Evolutionary conservation across 53 echinoderm and acorn worm species (phyloP), one percentile per base, ranked within the genome.

Genomic region (Temnopleurus reevesii): DNA sequence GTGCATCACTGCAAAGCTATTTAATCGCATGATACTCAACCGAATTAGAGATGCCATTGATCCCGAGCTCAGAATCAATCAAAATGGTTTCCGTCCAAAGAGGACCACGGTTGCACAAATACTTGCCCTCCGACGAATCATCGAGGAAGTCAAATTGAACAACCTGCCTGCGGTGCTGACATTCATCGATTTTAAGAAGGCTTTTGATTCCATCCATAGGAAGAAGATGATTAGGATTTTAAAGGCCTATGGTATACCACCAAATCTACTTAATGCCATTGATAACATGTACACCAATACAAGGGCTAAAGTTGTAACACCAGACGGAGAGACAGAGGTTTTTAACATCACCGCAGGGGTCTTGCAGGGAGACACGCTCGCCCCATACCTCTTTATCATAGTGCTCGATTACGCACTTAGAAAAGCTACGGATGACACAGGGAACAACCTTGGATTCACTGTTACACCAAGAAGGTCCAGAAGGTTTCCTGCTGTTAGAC

Each of bases 11-110:
- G 57, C 86, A 26, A 85, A 86, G 60, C 12, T 91, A 7, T 86
- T 63, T 49, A 91, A 91, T 86, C 61, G 80, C 26, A 81, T 90
- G 81, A 90, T 63, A 38, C 46, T 81, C 1, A 90, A 81, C 33
- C 28, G 64, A 24, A 63, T 63, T 10, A 63, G 64, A 63, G 33
- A 33, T 4, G 64, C 33, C 30, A 63, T 63, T 33, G 64, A 55
- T 55, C 55, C 55, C 3, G 55, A 55, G 18, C 55, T 55, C 8
- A 55, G 55, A 55, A 10, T 55, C 55, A 55, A 55, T 55, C 55
- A 55, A 17, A 55, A 55, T 21, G 55, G 55, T 55, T 55, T 55
- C 18, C 8, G 55, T 55, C 55, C 55, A 55, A n/a, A n/a, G n/a
- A n/a, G n/a, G n/a, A n/a, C n/a, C n/a, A n/a, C n/a, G n/a, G n/a